Conservation (phyloP, 2,888 invertebrate species). For the Drosophila peninsularis region DNA sequence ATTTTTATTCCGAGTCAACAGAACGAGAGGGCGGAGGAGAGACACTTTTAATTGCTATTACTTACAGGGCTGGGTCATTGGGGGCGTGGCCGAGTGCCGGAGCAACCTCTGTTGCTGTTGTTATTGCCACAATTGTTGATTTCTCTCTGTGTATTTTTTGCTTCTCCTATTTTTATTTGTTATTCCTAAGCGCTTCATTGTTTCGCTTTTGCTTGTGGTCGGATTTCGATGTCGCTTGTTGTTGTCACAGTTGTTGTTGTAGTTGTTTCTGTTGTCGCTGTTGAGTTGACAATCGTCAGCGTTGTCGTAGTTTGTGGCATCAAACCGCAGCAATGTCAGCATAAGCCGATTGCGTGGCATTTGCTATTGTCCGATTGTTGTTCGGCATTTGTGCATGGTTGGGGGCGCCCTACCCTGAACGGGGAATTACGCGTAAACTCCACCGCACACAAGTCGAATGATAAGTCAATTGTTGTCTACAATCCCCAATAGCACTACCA, state of each 20-base stretch:
- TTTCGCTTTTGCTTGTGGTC: constrained; percentile 60
- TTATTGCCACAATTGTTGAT: constrained; percentile 28
- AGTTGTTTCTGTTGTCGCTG: constrained; percentile 15
- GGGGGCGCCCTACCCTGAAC: constrained; percentile 5
- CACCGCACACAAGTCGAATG: constrained; percentile 69
- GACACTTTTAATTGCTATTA: constrained; percentile 62
- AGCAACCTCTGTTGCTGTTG: constrained; percentile 1
- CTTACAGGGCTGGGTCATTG: constrained; percentile 36
- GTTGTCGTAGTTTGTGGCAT: constrained; percentile 48
- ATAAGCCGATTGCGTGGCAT: constrained; percentile 79
- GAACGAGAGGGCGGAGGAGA: constrained; percentile 3
- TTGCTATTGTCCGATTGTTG: constrained; percentile 63
- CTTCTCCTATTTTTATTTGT: constrained; percentile 28
- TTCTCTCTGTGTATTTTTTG: constrained; percentile 10
- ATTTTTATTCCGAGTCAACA: constrained; percentile 57
- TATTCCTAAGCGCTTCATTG: constrained; percentile 58
- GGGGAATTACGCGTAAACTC: constrained; percentile 62
- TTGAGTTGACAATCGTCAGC: constrained; percentile 41
- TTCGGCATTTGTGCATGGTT: constrained; percentile 4
- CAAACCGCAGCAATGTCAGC: constrained; percentile 73
- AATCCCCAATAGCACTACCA: constrained; percentile 29
- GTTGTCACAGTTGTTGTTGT: constrained; percentile 10
- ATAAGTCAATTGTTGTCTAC: constrained; percentile 76
- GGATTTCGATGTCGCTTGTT: constrained; percentile 33
- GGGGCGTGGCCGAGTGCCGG: constrained; percentile 14